Conservation (phyloP, 2,797 vertebrate genomes). For the Phyllotis vaccarum region DNA sequence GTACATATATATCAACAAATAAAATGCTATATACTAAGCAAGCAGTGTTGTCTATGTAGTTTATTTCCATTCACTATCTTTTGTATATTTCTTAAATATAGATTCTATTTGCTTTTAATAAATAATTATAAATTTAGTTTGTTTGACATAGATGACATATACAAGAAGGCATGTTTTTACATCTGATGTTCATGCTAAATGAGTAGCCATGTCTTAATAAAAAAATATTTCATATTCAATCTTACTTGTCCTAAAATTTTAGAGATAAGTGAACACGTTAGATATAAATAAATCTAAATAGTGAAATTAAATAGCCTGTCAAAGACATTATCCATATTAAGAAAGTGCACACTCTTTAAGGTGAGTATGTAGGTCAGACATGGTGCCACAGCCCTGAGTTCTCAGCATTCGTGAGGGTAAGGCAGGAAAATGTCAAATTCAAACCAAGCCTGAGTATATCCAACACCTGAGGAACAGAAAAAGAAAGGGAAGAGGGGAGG, state of each 20-base stretch:
- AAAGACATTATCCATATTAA: background rate
- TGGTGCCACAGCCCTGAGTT: background rate
- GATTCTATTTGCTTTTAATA: background rate
- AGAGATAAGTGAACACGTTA: background rate
- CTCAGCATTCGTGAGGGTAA: background rate
- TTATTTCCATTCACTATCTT: background rate
- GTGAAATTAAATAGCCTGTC: background rate
- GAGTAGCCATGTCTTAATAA: background rate
- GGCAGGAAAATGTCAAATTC: background rate
- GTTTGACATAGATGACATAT: background rate
- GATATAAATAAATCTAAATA: background rate
- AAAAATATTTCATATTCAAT: background rate
- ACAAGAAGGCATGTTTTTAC: background rate
- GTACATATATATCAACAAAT: background rate
- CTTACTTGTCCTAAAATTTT: background rate
- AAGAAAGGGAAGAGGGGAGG: no score
- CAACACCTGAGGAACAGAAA: background rate
- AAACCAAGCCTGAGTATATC: background rate
- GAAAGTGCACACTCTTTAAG: background rate
- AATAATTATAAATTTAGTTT: background rate
- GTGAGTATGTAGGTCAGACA: background rate
- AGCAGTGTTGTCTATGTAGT: background rate
- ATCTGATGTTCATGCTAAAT: constrained; percentile 6
- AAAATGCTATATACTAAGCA: background rate
- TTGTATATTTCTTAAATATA: background rate